A percentile compares a stretch with the other conserved stretches of the same genome.
Evolutionary conservation across 1,140 invertebrate genomes (phyloP).

Genomic region (Penaeus vannamei): DNA sequence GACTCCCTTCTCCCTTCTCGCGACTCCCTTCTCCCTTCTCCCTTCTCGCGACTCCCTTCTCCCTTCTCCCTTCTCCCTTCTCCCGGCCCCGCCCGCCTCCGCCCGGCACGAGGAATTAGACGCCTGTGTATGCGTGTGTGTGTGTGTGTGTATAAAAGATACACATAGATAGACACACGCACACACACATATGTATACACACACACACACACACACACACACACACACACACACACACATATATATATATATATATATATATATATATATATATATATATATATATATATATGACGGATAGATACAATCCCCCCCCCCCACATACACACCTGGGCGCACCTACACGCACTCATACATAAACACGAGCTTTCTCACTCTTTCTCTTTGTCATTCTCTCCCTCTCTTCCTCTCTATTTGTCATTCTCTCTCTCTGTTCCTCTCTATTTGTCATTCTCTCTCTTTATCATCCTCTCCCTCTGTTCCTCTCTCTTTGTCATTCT

Average conservation of each 20-base stretch:
- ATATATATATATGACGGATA: slow-evolving; percentile 38
- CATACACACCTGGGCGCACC: too few relatives aligned
- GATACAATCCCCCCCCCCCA: not conserved
- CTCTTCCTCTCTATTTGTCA: too few relatives aligned
- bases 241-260: slow-evolving; percentile 37
- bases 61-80: too few relatives aligned
- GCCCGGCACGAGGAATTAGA: too few relatives aligned
- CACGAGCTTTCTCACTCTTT: too few relatives aligned
- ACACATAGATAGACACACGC: slow-evolving; percentile 31
- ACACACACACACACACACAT: slow-evolving; percentile 31
- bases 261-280: slow-evolving; percentile 48
- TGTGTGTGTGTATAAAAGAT: slow-evolving; percentile 28
- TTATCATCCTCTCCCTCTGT: too few relatives aligned
- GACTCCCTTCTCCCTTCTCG: too few relatives aligned
- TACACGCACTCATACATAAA: too few relatives aligned
- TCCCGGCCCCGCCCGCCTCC: too few relatives aligned
- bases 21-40: not conserved
- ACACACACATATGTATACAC: slow-evolving; percentile 33
- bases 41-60: not conserved
- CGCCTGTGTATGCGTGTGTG: slow-evolving; percentile 25
- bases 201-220: slow-evolving; percentile 32
- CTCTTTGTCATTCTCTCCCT: too few relatives aligned
- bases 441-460: not conserved
- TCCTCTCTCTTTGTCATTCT: too few relatives aligned
- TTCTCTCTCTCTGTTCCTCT: too few relatives aligned